Conservation (phyloP, 2,113 vertebrate genomes). For the Zosterops hypoxanthus region DNA sequence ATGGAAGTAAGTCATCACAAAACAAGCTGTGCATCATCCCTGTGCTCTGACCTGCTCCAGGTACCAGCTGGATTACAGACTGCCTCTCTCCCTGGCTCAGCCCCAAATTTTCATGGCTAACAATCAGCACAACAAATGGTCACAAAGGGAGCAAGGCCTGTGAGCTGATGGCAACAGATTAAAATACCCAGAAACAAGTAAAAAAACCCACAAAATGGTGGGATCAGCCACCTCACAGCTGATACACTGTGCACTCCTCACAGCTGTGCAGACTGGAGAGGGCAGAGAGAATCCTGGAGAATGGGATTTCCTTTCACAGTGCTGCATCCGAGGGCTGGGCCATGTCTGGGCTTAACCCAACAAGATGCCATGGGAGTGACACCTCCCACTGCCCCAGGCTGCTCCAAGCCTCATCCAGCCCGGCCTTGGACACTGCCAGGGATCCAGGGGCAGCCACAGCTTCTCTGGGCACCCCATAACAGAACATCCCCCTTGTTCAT, state of each 20-base stretch:
- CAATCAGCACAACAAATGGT: background rate
- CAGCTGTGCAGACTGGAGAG: background rate
- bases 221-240: background rate
- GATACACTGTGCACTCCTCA: accelerated
- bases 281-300: background rate
- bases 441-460: background rate
- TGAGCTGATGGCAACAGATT: background rate
- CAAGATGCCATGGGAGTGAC: background rate
- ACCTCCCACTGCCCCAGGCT: accelerated
- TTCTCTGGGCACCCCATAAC: accelerated
- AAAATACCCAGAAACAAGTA: background rate
- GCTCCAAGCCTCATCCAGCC: background rate
- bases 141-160: background rate
- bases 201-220: background rate
- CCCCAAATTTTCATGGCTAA: background rate
- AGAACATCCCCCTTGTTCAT: background rate
- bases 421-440: background rate
- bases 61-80: slow-evolving; percentile 17
- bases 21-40: background rate
- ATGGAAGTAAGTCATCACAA: background rate
- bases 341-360: background rate
- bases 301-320: background rate
- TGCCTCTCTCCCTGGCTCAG: background rate
- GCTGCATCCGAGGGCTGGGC: background rate
- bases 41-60: background rate